Base-by-base conservation (phyloP, 2,797 vertebrate genomes). In the Trichosurus vulpecula region DNA sequence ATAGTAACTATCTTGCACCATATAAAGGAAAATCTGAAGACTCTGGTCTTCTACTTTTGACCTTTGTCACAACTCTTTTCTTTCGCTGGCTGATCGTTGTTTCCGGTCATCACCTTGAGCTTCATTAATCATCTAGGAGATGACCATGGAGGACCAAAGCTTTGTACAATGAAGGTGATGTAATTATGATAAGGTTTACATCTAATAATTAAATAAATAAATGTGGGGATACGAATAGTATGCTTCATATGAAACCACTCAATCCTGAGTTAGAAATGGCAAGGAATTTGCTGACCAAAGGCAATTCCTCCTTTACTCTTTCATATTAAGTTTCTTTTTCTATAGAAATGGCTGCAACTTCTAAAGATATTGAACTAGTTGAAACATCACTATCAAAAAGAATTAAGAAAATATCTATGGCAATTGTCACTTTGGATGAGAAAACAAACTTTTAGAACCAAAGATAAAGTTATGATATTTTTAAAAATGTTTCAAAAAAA, bases 181-280 rank as follows among this genome's bases (percentile, higher is more conserved):
- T 51, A 95, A 93, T 90, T 90, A 90, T 41, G 16, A 74, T 35
- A 92, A 96, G 31, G 6, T 92, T 93, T 92, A 12, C 90, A 91
- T 89, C 3, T 22, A 92, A 94, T 94, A 55, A 97, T 90, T 94
- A 96, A 89, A 94, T 29, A 96, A 94, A 41, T 22, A 54, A 47
- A 96, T 41, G 6, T 74, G n/a, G 19, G 3, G 19, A 74, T 74
- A 41, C n/a, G 74, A 74, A 74, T 74, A 41, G 16, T 41, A 41
- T 22, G 66, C 16, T 74, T 22, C 16, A 41, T 41, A 41, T 41
- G n/a, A 74, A 74, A 5, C 41, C n/a, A 35, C 4, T 35, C 58
- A 74, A n/a, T 74, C n/a, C 30, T 25, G 9, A 12, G 87, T 91
- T 95, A 54, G 92, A 95, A 92, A 87, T 52, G 5, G 31, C 6